These are phyloP conservation scores for Taurulus bubalis DNA, from an alignment of 2,113 vertebrate species.

Conservation along the genomic window DNA sequence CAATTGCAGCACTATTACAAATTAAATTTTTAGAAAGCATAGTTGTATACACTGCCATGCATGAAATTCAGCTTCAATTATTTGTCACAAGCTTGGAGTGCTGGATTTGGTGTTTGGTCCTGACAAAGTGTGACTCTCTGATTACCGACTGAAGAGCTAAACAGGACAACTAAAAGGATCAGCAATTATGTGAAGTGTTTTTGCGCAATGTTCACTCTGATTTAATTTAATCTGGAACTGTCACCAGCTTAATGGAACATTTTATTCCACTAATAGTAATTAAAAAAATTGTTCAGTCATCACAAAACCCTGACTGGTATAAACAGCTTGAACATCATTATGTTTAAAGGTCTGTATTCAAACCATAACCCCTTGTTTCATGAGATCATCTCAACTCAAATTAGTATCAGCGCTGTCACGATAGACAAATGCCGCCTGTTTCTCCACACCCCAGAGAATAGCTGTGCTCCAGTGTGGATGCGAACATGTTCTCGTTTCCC, in stretches of 20 bases:
- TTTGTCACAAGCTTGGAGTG: not conserved
- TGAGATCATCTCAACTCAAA: not conserved
- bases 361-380: not conserved
- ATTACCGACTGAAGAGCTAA: not conserved
- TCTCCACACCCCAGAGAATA: not conserved
- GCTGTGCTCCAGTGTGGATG: not conserved
- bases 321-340: not conserved
- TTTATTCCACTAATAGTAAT: constrained; percentile 5
- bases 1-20: not conserved
- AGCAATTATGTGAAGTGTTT: not conserved
- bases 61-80: not conserved
- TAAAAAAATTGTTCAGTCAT: not conserved
- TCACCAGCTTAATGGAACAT: not conserved
- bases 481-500: not conserved
- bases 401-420: not conserved
- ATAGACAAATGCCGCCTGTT: not conserved
- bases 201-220: not conserved
- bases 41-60: not conserved
- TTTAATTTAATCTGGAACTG: not conserved
- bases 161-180: constrained; percentile 1
- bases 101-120: not conserved
- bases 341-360: not conserved
- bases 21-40: not conserved
- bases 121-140: constrained; percentile 20
- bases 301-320: not conserved